These are phyloP conservation scores for Sphaerophoria taeniata DNA, from an alignment of 2,888 invertebrate genomes.

Conservation along the genomic window DNA sequence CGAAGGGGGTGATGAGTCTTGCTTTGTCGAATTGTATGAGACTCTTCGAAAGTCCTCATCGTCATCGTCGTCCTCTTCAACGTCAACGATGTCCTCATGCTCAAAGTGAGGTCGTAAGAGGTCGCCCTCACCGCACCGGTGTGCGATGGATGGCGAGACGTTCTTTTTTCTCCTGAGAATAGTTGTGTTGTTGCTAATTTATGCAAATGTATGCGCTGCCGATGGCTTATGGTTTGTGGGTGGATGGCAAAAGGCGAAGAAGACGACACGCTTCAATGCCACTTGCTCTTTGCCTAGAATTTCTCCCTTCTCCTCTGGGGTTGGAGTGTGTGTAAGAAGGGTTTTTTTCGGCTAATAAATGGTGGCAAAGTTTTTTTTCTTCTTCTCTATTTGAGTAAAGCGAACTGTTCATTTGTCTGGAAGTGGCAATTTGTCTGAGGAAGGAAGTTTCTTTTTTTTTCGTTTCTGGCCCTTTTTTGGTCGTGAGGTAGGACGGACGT, in stretches of 20 bases:
- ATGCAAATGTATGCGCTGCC: conserved; percentile 64
- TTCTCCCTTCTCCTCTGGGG: too few species aligned
- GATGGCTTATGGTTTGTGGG: conserved; percentile 9
- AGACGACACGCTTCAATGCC: conserved; percentile 43
- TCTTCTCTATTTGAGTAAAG: too few species aligned
- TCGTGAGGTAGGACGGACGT: background rate
- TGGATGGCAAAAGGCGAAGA: conserved; percentile 26
- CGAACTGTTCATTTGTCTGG: conserved; percentile 63
- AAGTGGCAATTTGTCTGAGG: conserved; percentile 59
- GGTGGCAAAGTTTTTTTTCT: conserved; percentile 55
- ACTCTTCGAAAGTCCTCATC: conserved; percentile 1
- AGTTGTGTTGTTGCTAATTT: conserved; percentile 54
- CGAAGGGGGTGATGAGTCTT: background rate
- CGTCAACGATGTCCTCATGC: too few species aligned
- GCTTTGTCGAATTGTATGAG: background rate
- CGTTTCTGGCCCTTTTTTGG: background rate
- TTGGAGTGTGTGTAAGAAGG: conserved; percentile 17
- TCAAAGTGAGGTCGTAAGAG: background rate
- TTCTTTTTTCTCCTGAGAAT: background rate
- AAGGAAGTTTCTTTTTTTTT: conserved; percentile 13
- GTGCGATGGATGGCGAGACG: conserved; percentile 33
- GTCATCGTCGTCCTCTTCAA: background rate
- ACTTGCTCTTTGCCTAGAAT: background rate
- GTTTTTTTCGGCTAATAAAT: conserved; percentile 61
- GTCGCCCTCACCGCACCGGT: conserved; percentile 1